Evolutionary conservation across 1,140 invertebrate species (phyloP), one percentile per base, ranked within the genome.

Genomic region (Drosophila kohkoa): DNA sequence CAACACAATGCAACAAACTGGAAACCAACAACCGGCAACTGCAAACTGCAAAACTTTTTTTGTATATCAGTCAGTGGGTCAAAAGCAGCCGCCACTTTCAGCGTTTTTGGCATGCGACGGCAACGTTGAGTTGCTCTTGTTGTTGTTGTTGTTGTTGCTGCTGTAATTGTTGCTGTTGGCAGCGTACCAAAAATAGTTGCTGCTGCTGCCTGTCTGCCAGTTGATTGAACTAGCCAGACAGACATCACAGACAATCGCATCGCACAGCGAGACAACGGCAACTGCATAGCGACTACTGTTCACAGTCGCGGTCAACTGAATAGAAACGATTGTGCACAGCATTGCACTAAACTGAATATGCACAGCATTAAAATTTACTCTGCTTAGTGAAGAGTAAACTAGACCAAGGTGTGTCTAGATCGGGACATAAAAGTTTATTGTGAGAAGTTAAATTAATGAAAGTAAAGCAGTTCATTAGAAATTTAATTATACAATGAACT

Each of bases 31-130:
- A 77, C 74, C 35, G 58, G 20, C 51, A 70, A 60, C n/a, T 45
- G 72, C 58, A 59, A 65, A 78, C 20, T 58, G 11, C 43, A 62
- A 63, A 15, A 64, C 16, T 75, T 66, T 75, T 66, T 75, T 71
- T 54, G 67, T 87, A 88, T 89, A 79, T 88, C 83, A 89, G 83
- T 88, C 83, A 88, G 83, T 88, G 83, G 83, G 83, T 88, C 83
- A 88, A 87, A 88, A 81, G 77, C 77, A 62, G 70, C 82, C 59
- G 83, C 77, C 80, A 75, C 80, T 87, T 87, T 66, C 38, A 83
- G 59, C 83, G 74, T 78, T 87, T 87, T 88, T 88, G 83, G 83
- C 85, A 89, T 88, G 82, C 71, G 82, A 70, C 75, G 64, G 45
- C 64, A 38, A 38, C 79, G 72, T 28, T 15, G 15, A 35, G 59